phyloP scores from a whole-genome alignment of 2,113 vertebrate species.

The Strigops habroptila region DNA sequence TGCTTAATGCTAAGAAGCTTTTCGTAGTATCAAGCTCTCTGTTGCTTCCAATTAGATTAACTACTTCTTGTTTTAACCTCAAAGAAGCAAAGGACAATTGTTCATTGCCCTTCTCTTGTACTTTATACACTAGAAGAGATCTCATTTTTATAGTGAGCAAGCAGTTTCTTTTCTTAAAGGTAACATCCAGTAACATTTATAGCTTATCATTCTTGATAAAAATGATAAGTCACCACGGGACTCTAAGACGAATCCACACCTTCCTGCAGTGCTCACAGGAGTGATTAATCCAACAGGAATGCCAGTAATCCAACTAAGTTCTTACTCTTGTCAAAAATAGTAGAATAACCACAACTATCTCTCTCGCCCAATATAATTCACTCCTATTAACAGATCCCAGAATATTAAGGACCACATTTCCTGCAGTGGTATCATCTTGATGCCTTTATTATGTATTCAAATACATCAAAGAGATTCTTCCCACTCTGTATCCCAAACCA shows the following conservation, averaged over 20 bases:
- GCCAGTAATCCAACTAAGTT: background rate
- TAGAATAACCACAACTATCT: background rate
- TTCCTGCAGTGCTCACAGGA: background rate
- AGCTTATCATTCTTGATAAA: background rate
- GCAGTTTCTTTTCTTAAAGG: background rate
- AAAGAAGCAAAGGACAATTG: background rate
- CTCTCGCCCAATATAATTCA: fast-evolving
- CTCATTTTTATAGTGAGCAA: background rate
- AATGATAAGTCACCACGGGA: background rate
- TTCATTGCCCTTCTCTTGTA: background rate
- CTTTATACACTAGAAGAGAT: background rate
- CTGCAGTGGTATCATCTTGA: background rate
- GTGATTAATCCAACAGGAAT: background rate
- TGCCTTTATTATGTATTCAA: background rate
- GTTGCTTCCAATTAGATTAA: background rate
- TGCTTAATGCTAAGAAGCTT: background rate
- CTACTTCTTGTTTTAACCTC: background rate
- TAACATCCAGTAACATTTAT: background rate
- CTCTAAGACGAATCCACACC: background rate
- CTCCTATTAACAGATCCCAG: background rate
- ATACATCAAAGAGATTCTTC: background rate
- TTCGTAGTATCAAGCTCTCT: background rate
- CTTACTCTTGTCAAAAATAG: background rate
- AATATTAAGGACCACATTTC: background rate
- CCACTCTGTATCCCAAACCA: background rate